These are phyloP conservation scores for Equus quagga DNA, from an alignment of 2,113 vertebrate species.

Conservation along the genomic window DNA sequence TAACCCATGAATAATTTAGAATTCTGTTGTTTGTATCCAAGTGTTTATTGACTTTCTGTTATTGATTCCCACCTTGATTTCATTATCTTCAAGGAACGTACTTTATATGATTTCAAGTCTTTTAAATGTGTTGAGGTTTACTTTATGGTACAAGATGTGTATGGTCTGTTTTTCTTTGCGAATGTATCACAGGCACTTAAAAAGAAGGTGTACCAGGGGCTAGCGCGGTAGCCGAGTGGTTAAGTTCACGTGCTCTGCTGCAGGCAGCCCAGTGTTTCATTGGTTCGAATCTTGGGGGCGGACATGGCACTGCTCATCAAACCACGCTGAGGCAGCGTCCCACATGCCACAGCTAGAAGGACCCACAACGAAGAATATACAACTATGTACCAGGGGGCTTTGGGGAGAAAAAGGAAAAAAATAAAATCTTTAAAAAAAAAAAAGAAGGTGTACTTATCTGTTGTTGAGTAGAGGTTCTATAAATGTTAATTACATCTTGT, in stretches of 20 bases:
- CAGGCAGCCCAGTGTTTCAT: too few species aligned
- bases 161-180: background rate
- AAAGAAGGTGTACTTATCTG: background rate
- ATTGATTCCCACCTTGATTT: background rate
- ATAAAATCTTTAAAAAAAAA: too few species aligned
- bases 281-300: too few species aligned
- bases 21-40: background rate
- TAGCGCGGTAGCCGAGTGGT: too few species aligned
- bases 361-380: too few species aligned
- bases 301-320: too few species aligned
- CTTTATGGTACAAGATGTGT: background rate
- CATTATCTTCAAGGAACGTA: slow-evolving; percentile 39
- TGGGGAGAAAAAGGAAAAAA: too few species aligned
- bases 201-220: background rate
- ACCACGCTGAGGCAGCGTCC: too few species aligned
- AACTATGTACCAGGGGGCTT: too few species aligned
- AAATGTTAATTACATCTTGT: background rate
- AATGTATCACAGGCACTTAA: background rate
- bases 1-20: slow-evolving; percentile 30
- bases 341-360: too few species aligned
- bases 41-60: background rate
- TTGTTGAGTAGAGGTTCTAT: background rate
- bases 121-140: background rate
- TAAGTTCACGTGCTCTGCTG: too few species aligned
- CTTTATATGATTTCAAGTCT: background rate